Percentiles rank a stretch among this genome's conserved stretches.
Evolutionary conservation across 1,140 invertebrate species (phyloP).

Genomic region (Hesperophylax magnus): DNA sequence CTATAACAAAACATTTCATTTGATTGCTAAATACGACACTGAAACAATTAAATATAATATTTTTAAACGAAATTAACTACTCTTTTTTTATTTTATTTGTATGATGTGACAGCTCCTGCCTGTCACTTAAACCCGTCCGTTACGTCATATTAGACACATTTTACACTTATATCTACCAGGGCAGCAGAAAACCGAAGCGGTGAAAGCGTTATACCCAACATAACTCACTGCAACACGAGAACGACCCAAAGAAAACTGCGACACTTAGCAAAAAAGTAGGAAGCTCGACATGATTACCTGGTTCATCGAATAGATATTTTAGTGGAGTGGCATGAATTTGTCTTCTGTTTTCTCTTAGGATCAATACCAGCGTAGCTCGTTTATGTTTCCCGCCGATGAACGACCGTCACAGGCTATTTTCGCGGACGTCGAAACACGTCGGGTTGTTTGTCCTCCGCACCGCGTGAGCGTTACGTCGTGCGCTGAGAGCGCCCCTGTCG

Average conservation of each 20-base stretch:
- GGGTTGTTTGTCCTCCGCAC: neutral
- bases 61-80: too few relatives aligned
- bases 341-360: neutral
- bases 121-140: constrained; percentile 57
- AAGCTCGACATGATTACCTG: too few relatives aligned
- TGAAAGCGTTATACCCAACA: constrained; percentile 1
- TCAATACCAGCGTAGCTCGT: neutral
- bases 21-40: too few relatives aligned
- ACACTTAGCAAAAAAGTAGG: too few relatives aligned
- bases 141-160: constrained; percentile 59
- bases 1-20: too few relatives aligned
- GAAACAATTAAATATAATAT: too few relatives aligned
- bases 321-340: neutral
- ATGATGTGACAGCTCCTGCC: constrained; percentile 29
- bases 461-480: neutral
- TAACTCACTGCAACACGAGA: neutral
- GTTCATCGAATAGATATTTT: neutral
- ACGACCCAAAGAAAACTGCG: neutral
- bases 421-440: constrained; percentile 29
- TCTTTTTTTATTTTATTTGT: too few relatives aligned
- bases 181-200: constrained; percentile 36
- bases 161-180: constrained; percentile 56
- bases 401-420: constrained; percentile 48
- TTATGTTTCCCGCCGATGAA: constrained; percentile 44
- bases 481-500: constrained; percentile 19